Conservation (phyloP, 2,888 invertebrate genomes). For the Brachylomia viminalis region DNA sequence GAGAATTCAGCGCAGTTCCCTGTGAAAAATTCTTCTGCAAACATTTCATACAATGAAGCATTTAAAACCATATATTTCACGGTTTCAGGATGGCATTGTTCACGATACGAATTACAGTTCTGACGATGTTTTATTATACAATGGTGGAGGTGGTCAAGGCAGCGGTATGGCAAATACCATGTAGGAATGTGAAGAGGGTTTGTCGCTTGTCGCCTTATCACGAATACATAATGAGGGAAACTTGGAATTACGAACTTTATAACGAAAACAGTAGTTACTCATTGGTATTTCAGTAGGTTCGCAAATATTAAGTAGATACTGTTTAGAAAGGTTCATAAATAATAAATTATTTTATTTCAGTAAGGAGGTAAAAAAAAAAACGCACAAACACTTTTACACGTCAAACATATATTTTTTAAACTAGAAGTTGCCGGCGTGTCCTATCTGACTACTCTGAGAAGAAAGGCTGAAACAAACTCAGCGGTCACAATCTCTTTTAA, state of each 20-base stretch:
- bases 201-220: constrained; percentile 45
- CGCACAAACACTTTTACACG: too few species aligned
- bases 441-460: too few species aligned
- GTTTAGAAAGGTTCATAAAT: constrained; percentile 6
- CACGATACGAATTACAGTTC: constrained; percentile 60
- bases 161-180: constrained; percentile 54
- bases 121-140: constrained; percentile 47
- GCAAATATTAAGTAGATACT: constrained; percentile 11
- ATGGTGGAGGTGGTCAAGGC: constrained; percentile 45
- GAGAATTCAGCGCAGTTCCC: constrained; percentile 30
- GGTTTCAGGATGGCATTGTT: constrained; percentile 55
- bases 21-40: constrained; percentile 47
- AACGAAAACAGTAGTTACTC: constrained; percentile 26
- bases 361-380: too few species aligned
- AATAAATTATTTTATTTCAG: too few species aligned
- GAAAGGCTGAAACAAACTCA: too few species aligned
- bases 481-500: too few species aligned
- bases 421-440: too few species aligned
- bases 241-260: constrained; percentile 29
- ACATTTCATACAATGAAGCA: constrained; percentile 49
- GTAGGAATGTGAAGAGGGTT: constrained; percentile 50
- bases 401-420: too few species aligned
- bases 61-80: constrained; percentile 53
- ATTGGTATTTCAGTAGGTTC: constrained; percentile 21
- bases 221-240: constrained; percentile 30